Evolutionary conservation across 1,140 invertebrate species (phyloP), one percentile per base, ranked within the genome.

Genomic region (Zaprionus davidi): DNA sequence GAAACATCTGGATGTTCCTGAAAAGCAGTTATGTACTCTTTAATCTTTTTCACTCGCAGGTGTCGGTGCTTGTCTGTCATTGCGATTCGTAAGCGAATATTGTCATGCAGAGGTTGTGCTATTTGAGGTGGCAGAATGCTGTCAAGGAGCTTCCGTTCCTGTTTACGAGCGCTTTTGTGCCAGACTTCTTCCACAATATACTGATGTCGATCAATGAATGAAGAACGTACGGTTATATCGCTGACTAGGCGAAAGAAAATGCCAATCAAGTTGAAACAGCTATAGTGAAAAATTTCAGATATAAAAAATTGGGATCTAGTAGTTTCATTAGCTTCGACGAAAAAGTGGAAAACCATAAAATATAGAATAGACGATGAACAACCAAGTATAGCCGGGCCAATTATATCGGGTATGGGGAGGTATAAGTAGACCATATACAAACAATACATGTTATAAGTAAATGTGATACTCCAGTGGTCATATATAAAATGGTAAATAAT

Each of bases 51-150:
- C 28, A 46, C 3, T 17, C 6, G 1, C 26, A 15, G 0, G 12
- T 7, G 31, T 0, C 20, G 13, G 5, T 34, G 38, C 3, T 38
- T 74, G 5, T 80, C 59, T 5, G 57, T 31, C 94, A 76, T 95
- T 91, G 38, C 51, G 75, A 97, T 95, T 66, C 96, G 95, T 49
- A 94, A 94, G 31, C 95, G 93, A 24, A 98, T 95, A 63, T 96
- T 95, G 60, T 95, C 94, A 71, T 96, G 94, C 12, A 98, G 96
- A 91, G 96, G 94, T 1, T 95, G 94, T 1, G 97, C 96, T 69
- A 98, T 96, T 81, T 98, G 97, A 49, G 96, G 95, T 0, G 98
- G 98, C 34, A 99, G 94, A 79, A 98, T 98, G 78, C 96, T 98
- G 53, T 96, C 94, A 86, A 98, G 95, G 1, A 99, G 94, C 82